Conservation (phyloP, 2,888 invertebrate species). For the Troglohyphantes excavatus region DNA sequence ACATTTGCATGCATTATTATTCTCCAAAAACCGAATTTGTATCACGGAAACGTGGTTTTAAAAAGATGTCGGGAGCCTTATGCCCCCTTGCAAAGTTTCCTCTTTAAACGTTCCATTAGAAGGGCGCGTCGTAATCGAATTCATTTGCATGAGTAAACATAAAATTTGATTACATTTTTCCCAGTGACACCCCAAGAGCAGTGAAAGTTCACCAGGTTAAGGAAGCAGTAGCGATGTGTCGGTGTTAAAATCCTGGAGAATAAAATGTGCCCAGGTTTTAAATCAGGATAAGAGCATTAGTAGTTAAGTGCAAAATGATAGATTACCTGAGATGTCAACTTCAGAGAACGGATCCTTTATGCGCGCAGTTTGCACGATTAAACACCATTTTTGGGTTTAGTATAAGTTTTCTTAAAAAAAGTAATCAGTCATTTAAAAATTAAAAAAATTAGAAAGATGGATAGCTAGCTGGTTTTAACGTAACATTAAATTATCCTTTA, state of each 20-base stretch:
- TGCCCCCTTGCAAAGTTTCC: not conserved
- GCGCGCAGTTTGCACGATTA: not conserved
- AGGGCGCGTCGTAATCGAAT: not conserved
- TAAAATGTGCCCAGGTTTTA: not conserved
- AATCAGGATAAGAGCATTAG: not conserved
- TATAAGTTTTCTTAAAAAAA: conserved; percentile 1
- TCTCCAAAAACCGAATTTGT: not conserved
- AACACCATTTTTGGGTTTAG: not conserved
- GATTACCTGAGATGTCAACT: not conserved
- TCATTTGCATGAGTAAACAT: not conserved
- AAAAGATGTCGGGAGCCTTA: not conserved
- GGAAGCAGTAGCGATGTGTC: not conserved
- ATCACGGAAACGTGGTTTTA: not conserved
- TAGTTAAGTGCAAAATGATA: not conserved
- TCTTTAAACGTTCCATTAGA: not conserved
- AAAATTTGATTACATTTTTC: conserved; percentile 2
- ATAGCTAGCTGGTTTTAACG: too few species aligned
- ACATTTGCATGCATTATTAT: conserved; percentile 28
- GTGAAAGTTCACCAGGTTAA: not conserved
- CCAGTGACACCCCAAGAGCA: not conserved
- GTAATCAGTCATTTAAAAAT: not conserved
- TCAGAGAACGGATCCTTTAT: conserved; percentile 1
- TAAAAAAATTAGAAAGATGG: not conserved
- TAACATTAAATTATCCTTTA: too few species aligned
- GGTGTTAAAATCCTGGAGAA: not conserved